Conservation (phyloP, 2,113 vertebrate species). For the Ptilonorhynchus violaceus region DNA sequence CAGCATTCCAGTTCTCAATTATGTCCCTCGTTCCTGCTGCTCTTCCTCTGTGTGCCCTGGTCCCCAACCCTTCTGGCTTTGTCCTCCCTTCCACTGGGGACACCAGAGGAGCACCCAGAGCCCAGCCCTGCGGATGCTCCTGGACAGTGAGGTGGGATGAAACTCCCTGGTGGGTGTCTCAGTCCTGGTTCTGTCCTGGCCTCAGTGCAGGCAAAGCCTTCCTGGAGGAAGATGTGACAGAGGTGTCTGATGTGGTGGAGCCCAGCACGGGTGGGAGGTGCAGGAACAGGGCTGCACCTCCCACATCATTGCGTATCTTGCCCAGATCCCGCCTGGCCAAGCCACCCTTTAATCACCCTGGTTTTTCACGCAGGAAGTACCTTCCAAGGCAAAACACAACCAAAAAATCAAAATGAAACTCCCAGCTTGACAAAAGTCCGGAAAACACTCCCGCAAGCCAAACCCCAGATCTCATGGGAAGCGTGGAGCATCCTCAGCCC, state of each 20-base stretch:
- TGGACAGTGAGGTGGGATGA: no score
- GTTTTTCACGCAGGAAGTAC: neutral
- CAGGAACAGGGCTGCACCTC: neutral
- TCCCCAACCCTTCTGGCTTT: neutral
- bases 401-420: neutral
- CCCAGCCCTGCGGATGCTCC: rapidly evolving
- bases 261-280: rapidly evolving
- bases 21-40: neutral
- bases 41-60: neutral
- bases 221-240: no score
- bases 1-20: neutral
- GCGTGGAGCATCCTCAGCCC: neutral
- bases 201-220: neutral
- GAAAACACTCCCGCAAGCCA: neutral
- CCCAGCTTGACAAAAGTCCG: neutral
- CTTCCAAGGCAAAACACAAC: neutral
- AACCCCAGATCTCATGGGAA: rapidly evolving
- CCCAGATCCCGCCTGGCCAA: neutral
- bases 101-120: neutral
- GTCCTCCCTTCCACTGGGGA: neutral
- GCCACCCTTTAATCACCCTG: neutral
- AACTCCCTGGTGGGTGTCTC: neutral
- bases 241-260: rapidly evolving
- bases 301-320: rapidly evolving
- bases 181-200: neutral